A percentile compares a stretch with the other conserved stretches of the same genome.
These are phyloP conservation scores for Vannuccia rotundouncinata DNA, from an alignment of 2,888 invertebrate genomes.

Conservation along the genomic window DNA sequence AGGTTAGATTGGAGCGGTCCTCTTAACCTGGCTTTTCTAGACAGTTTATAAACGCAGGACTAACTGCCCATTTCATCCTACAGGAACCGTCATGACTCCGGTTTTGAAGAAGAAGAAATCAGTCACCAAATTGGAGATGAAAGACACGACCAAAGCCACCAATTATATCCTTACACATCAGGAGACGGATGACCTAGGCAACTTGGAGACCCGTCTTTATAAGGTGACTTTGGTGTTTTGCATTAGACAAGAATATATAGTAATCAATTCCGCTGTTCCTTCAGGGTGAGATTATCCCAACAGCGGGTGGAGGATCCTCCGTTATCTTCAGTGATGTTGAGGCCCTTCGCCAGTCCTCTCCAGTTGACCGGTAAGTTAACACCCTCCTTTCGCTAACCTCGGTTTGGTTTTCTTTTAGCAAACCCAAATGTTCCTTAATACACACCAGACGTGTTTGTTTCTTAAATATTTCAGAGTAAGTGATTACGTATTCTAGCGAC, in stretches of 20 bases:
- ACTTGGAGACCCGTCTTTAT: slow-evolving; percentile 81
- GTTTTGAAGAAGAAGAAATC: slow-evolving; percentile 68
- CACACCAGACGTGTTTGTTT: no score
- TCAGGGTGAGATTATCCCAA: slow-evolving; percentile 82
- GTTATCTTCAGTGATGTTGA: slow-evolving; percentile 90
- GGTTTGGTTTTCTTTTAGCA: no score
- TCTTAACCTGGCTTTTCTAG: no score
- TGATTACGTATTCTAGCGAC: no score
- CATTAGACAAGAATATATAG: neutral
- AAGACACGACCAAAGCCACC: slow-evolving; percentile 65
- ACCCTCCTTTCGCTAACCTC: no score
- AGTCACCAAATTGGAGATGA: slow-evolving; percentile 72
- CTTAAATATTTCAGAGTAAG: no score
- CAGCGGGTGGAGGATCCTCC: slow-evolving; percentile 86
- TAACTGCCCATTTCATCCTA: neutral
- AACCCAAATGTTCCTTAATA: no score
- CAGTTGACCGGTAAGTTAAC: slow-evolving; percentile 1
- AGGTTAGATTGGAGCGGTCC: no score
- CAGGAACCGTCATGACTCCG: slow-evolving; percentile 70
- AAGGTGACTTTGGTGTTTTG: slow-evolving; percentile 62
- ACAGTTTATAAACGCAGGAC: slow-evolving; percentile 57
- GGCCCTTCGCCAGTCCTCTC: slow-evolving; percentile 28
- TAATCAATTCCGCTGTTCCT: slow-evolving; percentile 37
- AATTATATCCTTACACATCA: slow-evolving; percentile 89
- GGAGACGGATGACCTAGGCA: slow-evolving; percentile 81